phyloP scores from a whole-genome alignment of 2,888 invertebrate species.

The Teleiodes luculella region DNA sequence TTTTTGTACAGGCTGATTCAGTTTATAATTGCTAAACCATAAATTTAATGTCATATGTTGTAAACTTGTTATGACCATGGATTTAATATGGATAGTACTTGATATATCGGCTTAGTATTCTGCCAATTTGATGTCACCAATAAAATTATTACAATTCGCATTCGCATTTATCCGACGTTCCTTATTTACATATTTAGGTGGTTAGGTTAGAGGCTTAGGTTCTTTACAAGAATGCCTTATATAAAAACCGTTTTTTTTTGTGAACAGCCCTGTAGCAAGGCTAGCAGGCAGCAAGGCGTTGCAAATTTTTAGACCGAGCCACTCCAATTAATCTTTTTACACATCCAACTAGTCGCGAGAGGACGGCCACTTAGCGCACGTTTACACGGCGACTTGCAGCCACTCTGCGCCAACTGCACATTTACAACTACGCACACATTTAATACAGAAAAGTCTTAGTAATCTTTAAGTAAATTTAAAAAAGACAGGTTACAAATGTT shows the following conservation, averaged over 20 bases:
- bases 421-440: neutral
- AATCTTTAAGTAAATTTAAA: neutral
- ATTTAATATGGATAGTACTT: too few species aligned
- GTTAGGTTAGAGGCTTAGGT: too few species aligned
- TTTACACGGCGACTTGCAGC: constrained; percentile 41
- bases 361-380: constrained; percentile 63
- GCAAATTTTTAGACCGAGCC: constrained; percentile 74
- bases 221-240: too few species aligned
- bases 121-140: too few species aligned
- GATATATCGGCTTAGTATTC: too few species aligned
- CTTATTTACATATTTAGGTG: too few species aligned
- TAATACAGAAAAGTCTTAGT: constrained; percentile 1
- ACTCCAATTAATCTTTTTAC: constrained; percentile 79
- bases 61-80: too few species aligned
- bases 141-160: too few species aligned
- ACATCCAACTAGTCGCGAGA: constrained; percentile 70
- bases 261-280: constrained; percentile 1
- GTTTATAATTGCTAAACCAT: too few species aligned
- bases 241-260: neutral
- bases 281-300: constrained; percentile 56
- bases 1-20: neutral
- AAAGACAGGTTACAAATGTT: neutral
- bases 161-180: too few species aligned
- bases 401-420: constrained; percentile 7
- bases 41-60: too few species aligned